Evolutionary conservation across 30 jellyfish, hydroid and myxozoan genomes (phyloP), one percentile per base, ranked within the genome.

Genomic region (Hydractinia echinata): DNA sequence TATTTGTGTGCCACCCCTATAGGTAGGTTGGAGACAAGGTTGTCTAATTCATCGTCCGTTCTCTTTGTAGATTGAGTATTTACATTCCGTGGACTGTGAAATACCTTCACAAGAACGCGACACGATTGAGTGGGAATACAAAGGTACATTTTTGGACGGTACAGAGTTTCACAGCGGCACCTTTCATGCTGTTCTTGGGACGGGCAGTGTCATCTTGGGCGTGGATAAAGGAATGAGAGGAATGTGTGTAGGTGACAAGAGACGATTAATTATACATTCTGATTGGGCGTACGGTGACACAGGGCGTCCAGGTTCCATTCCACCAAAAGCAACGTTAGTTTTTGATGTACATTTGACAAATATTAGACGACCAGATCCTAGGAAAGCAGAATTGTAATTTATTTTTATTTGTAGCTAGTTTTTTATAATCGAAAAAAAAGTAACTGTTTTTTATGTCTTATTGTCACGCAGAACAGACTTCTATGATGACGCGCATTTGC

Each of bases 211-310:
- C 53, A 80, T 80, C 7, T 51, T 67, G 49, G 87, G 87, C 16
- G 87, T 80, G 21, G 87, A 80, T 16, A 62, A 66, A 52, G 87
- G 87, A 20, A 80, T 80, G 87, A 48, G 83, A 50, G 84, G 84
- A 20, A 61, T 80, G 87, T 80, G 87, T 60, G 87, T 80, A 4
- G 87, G 87, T 4, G 87, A 80, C 21, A 80, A 80, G 44, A 64
- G 87, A 50, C 64, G 87, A 11, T 49, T 80, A 66, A 67, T 66
- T n/a, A 80, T 80, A 16, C 87, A 80, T 50, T 66, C 87, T 10
- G 87, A 80, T 80, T 80, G 87, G 87, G 87, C 87, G 6, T 80
- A 80, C 73, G 87, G 87, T 49, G 84, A 80, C 18, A 67, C 20
- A 30, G 87, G 87, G 85, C 85, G 87, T 8, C 84, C 83, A 14